Conservation (phyloP, 2,888 invertebrate species). For the Scrobipalpa atriplicella region DNA sequence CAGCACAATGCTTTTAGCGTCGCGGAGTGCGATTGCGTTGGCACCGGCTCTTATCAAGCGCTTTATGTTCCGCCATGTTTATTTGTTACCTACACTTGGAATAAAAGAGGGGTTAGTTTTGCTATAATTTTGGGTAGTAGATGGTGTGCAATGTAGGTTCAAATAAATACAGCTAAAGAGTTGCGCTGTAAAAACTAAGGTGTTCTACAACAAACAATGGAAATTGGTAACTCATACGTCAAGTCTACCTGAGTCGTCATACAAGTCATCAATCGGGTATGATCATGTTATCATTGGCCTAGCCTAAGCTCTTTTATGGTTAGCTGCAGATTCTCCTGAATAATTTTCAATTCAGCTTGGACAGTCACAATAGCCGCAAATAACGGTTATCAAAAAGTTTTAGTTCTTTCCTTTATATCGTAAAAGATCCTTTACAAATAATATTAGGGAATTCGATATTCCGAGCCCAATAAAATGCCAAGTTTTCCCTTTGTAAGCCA, state of each 20-base stretch:
- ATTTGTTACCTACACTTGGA: slow-evolving; percentile 24
- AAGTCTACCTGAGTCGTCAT: too few relatives aligned
- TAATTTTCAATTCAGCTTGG: too few relatives aligned
- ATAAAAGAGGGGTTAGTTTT: not conserved
- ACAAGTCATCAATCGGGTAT: too few relatives aligned
- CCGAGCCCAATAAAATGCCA: slow-evolving; percentile 12
- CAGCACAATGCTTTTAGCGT: slow-evolving; percentile 51
- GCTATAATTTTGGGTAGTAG: not conserved
- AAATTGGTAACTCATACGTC: too few relatives aligned
- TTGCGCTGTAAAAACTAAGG: too few relatives aligned
- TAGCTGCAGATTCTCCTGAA: too few relatives aligned
- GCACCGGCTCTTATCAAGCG: slow-evolving; percentile 42
- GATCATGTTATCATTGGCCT: too few relatives aligned
- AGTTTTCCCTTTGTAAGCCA: slow-evolving; percentile 21
- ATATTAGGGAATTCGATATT: slow-evolving; percentile 5
- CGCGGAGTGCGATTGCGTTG: slow-evolving; percentile 55
- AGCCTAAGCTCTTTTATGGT: too few relatives aligned
- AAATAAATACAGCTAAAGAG: not conserved
- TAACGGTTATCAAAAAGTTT: too few relatives aligned
- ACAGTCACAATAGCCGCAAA: too few relatives aligned
- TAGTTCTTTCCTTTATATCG: not conserved
- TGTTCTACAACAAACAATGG: too few relatives aligned
- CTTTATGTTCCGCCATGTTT: slow-evolving; percentile 27
- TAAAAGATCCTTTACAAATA: not conserved
- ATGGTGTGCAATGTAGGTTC: not conserved